Evolutionary conservation across 2,888 invertebrate species (phyloP).

Genomic region (Eupeodes luniger): DNA sequence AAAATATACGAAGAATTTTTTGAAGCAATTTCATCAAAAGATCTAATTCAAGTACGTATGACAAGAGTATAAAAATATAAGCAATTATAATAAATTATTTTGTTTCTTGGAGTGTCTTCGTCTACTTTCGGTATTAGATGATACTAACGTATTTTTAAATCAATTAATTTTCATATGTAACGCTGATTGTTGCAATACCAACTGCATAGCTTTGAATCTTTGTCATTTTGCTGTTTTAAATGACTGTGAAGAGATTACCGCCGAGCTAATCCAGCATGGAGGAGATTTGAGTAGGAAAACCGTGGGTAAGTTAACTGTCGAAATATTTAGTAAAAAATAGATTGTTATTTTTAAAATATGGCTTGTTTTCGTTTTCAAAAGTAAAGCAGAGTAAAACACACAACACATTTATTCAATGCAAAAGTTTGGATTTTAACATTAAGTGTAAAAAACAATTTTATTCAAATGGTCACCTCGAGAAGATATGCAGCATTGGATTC

Average conservation of each 20-base stretch:
- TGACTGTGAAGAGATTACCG: conserved; percentile 69
- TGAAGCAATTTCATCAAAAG: conserved; percentile 60
- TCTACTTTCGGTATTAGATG: not conserved
- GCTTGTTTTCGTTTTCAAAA: too few relatives aligned
- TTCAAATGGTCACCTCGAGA: too few relatives aligned
- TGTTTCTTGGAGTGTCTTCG: conserved; percentile 25
- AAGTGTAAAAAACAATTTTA: too few relatives aligned
- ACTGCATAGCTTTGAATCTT: conserved; percentile 71
- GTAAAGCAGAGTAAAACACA: too few relatives aligned
- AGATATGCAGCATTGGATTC: too few relatives aligned
- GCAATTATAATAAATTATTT: not conserved
- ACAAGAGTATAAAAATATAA: too few relatives aligned
- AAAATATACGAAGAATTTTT: conserved; percentile 63
- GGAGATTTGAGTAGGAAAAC: conserved; percentile 76
- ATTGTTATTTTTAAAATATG: too few relatives aligned
- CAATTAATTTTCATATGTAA: conserved; percentile 57
- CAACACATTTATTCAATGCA: too few relatives aligned
- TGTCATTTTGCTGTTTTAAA: conserved; percentile 77
- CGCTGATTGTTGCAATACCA: conserved; percentile 32
- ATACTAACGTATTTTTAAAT: conserved; percentile 39
- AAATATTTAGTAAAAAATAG: too few relatives aligned
- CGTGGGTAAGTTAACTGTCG: conserved; percentile 59
- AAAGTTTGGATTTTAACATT: too few relatives aligned
- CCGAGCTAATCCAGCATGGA: conserved; percentile 66
- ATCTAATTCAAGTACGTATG: conserved; percentile 51